These are phyloP conservation scores for cat (Felis catus) DNA, from an alignment of 2,113 vertebrate genomes.

Conservation along the genomic window DNA sequence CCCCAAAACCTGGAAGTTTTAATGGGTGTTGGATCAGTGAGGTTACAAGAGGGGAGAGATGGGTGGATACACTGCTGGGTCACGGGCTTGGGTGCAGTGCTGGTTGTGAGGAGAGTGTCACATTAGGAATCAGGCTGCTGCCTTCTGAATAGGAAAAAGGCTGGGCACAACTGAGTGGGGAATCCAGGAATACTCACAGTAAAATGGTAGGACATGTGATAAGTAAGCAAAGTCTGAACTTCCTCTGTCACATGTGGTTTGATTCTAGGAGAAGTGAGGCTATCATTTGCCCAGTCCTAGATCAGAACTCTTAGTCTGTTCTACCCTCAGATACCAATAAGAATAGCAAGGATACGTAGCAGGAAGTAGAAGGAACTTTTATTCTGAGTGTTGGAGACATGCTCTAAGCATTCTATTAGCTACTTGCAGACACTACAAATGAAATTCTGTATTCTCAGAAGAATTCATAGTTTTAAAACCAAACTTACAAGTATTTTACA, in stretches of 20 bases:
- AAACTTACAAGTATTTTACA: neutral
- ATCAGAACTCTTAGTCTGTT: neutral
- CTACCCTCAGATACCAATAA: neutral
- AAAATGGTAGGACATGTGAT: neutral
- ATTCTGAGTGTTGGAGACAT: neutral
- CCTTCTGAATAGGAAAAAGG: neutral
- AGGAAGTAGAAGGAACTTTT: neutral
- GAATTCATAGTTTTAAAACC: neutral
- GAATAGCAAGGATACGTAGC: neutral
- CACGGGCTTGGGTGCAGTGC: neutral
- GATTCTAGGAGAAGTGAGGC: neutral
- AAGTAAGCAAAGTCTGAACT: neutral
- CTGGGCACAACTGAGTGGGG: neutral
- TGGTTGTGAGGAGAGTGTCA: neutral
- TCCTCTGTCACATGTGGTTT: neutral
- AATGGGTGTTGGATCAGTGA: neutral
- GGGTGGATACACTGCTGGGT: neutral
- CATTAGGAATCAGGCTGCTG: neutral
- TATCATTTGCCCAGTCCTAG: neutral
- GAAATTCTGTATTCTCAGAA: constrained; percentile 27
- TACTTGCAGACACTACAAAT: neutral
- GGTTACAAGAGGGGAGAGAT: neutral
- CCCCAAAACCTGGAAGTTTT: neutral
- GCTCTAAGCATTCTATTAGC: neutral
- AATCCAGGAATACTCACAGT: neutral